These are phyloP conservation scores for Zygothrica quintamaculata DNA, from an alignment of 2,888 invertebrate genomes.

Conservation along the genomic window DNA sequence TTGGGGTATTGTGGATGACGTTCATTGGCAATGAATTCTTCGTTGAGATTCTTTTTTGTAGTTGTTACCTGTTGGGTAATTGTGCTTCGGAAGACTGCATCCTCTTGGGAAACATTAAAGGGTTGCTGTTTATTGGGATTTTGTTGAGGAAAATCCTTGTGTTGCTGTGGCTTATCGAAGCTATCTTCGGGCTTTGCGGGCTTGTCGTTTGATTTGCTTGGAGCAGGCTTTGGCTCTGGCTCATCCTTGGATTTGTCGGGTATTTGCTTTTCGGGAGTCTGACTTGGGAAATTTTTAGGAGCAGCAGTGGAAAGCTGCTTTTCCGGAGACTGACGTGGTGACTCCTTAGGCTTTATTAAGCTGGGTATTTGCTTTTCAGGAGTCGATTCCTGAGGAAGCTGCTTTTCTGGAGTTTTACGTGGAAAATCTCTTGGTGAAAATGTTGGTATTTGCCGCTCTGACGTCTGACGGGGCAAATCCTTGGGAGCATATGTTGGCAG, in stretches of 20 bases:
- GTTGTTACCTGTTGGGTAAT: constrained; percentile 45
- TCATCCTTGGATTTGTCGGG: constrained; percentile 3
- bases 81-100: constrained; percentile 55
- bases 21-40: constrained; percentile 71
- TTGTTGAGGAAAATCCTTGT: constrained; percentile 2
- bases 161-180: constrained; percentile 3
- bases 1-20: constrained; percentile 37
- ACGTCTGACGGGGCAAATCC: constrained; percentile 2
- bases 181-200: constrained; percentile 4
- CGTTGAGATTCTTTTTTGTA: constrained; percentile 58
- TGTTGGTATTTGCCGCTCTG: not conserved
- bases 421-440: not conserved
- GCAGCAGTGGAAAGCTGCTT: not conserved
- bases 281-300: constrained; percentile 10
- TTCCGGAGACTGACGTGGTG: constrained; percentile 15
- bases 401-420: constrained; percentile 12
- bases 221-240: not conserved
- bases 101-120: constrained; percentile 37
- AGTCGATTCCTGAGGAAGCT: too few species aligned
- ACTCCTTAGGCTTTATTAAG: constrained; percentile 12
- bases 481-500: not conserved
- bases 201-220: constrained; percentile 6
- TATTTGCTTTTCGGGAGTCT: constrained; percentile 14
- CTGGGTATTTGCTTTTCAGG: constrained; percentile 26
- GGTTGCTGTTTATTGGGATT: constrained; percentile 17